A percentile compares a stretch with the other conserved stretches of the same genome.
These are phyloP conservation scores for Mechanitis messenoides DNA, from an alignment of 2,888 invertebrate genomes.

Conservation along the genomic window DNA sequence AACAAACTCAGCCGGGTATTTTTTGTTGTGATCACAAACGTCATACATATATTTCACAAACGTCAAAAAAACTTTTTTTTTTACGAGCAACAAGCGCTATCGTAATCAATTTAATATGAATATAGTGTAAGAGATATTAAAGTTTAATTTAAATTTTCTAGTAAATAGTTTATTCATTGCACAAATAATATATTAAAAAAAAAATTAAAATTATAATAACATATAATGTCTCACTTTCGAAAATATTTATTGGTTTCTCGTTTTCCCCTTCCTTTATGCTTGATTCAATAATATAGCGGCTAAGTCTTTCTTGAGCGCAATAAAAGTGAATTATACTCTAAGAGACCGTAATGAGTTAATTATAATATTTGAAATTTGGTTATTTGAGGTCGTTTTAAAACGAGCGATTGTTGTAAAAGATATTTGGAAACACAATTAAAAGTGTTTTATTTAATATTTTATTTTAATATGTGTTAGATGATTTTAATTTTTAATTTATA, in stretches of 20 bases:
- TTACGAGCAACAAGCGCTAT: too few relatives aligned
- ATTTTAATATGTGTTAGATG: constrained; percentile 54
- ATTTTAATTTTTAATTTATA: constrained; percentile 14
- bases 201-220: not conserved
- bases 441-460: constrained; percentile 65
- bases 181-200: not conserved
- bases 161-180: too few relatives aligned
- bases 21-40: too few relatives aligned
- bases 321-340: constrained; percentile 59
- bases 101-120: too few relatives aligned
- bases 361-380: constrained; percentile 61
- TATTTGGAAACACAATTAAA: constrained; percentile 69
- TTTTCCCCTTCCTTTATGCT: constrained; percentile 17
- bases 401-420: constrained; percentile 67
- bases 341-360: constrained; percentile 70
- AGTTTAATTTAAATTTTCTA: too few relatives aligned
- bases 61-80: too few relatives aligned
- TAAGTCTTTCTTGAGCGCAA: constrained; percentile 44
- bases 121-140: too few relatives aligned
- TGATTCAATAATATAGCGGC: constrained; percentile 31
- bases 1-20: too few relatives aligned
- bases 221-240: not conserved
- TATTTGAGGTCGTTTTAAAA: constrained; percentile 68
- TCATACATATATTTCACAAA: not conserved
- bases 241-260: not conserved